Conservation (phyloP, 2,888 invertebrate species). For the Agrochola litura region DNA sequence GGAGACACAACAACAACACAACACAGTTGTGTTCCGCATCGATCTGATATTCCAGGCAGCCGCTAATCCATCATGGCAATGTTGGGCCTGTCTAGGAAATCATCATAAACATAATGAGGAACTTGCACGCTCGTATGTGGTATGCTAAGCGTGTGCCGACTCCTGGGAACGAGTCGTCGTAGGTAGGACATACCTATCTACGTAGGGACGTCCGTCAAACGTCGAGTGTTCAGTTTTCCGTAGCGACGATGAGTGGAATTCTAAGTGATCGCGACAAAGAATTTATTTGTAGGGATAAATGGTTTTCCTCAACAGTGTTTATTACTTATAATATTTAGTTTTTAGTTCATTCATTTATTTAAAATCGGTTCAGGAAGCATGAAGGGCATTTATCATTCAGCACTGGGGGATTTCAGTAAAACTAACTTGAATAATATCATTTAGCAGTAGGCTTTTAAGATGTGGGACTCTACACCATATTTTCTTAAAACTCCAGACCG, state of each 20-base stretch:
- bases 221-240: not conserved
- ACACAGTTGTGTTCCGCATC: conserved; percentile 7
- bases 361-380: not conserved
- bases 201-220: not conserved
- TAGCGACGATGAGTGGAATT: not conserved
- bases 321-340: not conserved
- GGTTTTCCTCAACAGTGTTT: conserved; percentile 5
- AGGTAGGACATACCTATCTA: not conserved
- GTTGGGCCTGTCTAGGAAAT: conserved; percentile 27
- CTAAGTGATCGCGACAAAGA: not conserved
- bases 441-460: not conserved
- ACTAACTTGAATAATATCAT: too few species aligned
- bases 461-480: not conserved
- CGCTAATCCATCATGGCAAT: conserved; percentile 19
- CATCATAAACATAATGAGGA: conserved; percentile 41
- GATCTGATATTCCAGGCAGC: conserved; percentile 40
- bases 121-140: conserved; percentile 19
- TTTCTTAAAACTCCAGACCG: not conserved
- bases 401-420: not conserved
- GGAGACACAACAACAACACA: conserved; percentile 1
- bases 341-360: not conserved
- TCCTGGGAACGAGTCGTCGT: conserved; percentile 45
- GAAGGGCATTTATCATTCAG: not conserved
- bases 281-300: conserved; percentile 17
- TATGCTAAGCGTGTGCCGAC: conserved; percentile 48